Evolutionary conservation across 2,888 invertebrate genomes (phyloP), one percentile per base, ranked within the genome.

Genomic region (Saturnia pavonia): DNA sequence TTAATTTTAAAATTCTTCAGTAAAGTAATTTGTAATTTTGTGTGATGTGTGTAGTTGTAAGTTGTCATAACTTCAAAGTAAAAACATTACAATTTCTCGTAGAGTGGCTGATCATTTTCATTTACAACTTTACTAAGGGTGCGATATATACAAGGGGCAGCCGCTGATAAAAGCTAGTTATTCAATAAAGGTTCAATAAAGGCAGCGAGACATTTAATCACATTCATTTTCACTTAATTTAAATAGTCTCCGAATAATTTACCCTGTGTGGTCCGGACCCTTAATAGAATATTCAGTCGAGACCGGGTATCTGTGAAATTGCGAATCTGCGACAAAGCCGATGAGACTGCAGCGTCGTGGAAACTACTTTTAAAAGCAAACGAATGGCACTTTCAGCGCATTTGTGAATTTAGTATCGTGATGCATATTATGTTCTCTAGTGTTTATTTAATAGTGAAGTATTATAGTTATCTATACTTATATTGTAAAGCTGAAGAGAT

Each of bases 271-370:
- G 57, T 27, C 81, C 78, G 78, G 79, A 81, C 80, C 77, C 78
- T 75, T 85, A 84, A 86, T 86, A 85, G 85, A 86, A 86, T 86
- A 87, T 84, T 83, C 83, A 79, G 65, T 65, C 19, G 77, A 76
- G 77, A 77, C 68, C 76, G 78, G n/a, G 74, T 76, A 78, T 74
- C 77, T 78, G 77, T 78, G 75, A 78, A 77, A 78, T 78, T 77
- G 75, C 72, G 73, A 70, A 74, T 67, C 71, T 70, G 74, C 71
- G 74, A 73, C 76, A 77, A 51, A 40, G 40, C 51, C 67, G 48
- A 45, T 40, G 70, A 51, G 67, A n/a, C 65, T 65, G 40, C 65
- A 27, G 3, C 57, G n/a, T n/a, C 9, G 40, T 16, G 34, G 40
- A 65, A 65, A 65, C 34, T 9, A 40, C 19, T n/a, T 40, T 60